Base-by-base conservation (phyloP, 2,113 vertebrate genomes). In the Ramphastos sulfuratus region DNA sequence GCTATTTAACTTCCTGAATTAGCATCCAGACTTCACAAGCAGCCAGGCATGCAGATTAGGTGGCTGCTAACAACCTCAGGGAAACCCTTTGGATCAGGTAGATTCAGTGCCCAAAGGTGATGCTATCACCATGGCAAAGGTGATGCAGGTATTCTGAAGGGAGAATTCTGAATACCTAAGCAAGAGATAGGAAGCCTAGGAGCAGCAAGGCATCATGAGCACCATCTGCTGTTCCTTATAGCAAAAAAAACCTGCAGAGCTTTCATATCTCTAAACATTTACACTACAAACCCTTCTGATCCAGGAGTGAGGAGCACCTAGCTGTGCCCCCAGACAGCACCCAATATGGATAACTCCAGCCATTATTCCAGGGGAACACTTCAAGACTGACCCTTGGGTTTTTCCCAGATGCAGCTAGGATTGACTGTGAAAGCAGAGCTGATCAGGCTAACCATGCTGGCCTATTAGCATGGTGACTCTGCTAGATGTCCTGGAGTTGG, bases 181-280 rank as follows among this genome's bases (percentile, higher is more conserved):
- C 18, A 50, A 58, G 75, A 74, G 35, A 48, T 54, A 24, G 37
- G 61, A 89, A 86, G 39, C n/a, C 63, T 2, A 2, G 12, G 30
- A 93, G 76, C 61, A 64, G 90, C 86, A 96, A 94, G 73, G 54
- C 94, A 52, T 52, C 50, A 52, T 92, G 94, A 85, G 94, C 96
- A 96, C 95, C 94, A 96, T 91, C 94, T 95, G 93, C 94, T 96
- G 96, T 95, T 96, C 87, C 80, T 90, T 82, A 82, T 21, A 46
- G 87, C 44, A 83, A 94, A 96, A 79, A 78, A 78, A 27, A 80
- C 65, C 65, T 83, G 73, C 65, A 5, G 25, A 91, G 15, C 30
- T 82, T 90, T 66, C 64, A 59, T 59, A 79, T 48, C 50, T 81
- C 33, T 44, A 42, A 58, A 78, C 0, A 0, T 42, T 77, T 52